Base-by-base conservation (phyloP, 2,797 vertebrate species). In the Neosilurus hyrtlii region DNA sequence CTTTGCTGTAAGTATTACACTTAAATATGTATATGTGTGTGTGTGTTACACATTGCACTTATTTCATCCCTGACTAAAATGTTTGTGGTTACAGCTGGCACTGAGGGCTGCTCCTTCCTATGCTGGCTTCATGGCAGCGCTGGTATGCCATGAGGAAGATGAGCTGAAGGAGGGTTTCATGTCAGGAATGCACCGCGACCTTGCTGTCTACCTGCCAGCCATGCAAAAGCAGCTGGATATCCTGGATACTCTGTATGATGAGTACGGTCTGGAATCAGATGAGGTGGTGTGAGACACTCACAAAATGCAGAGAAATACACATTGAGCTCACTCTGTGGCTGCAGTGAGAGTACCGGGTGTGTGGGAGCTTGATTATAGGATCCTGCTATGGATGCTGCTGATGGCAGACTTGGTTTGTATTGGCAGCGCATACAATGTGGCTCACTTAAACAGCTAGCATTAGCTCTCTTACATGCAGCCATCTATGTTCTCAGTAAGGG, bases 181-280 rank as follows among this genome's bases (percentile, higher is more conserved):
- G 79, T 92, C 76, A 1, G 94, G 95, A 77, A 94, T 99, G 96
- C 95, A 95, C 89, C 93, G 95, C 67, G 98, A 99, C 91, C 95
- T 99, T 88, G 93, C 90, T 72, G 57, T 95, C 84, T 99, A 99
- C 90, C 95, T 99, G 84, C 97, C 97, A 5, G 97, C 97, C 87
- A 99, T 99, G 96, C 95, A 96, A 91, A 94, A 93, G 80, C 98
- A 98, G 90, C 95, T 99, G 88, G 90, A 90, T 83, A 94, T 98
- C 88, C 93, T 99, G 86, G 98, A 99, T 82, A 90, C 91, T 86
- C 92, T 99, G 70, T 99, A 99, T 22, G 97, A 98, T 87, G 92
- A 96, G 83, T 96, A 98, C 81, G 96, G 95, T 89, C 94, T 99
- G 89, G 98, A 99, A 88, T 99, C 97, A 0, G 97, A 99, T 9